These are phyloP conservation scores for Mesochorus sp. DNA, from an alignment of 2,888 invertebrate genomes.

Conservation along the genomic window DNA sequence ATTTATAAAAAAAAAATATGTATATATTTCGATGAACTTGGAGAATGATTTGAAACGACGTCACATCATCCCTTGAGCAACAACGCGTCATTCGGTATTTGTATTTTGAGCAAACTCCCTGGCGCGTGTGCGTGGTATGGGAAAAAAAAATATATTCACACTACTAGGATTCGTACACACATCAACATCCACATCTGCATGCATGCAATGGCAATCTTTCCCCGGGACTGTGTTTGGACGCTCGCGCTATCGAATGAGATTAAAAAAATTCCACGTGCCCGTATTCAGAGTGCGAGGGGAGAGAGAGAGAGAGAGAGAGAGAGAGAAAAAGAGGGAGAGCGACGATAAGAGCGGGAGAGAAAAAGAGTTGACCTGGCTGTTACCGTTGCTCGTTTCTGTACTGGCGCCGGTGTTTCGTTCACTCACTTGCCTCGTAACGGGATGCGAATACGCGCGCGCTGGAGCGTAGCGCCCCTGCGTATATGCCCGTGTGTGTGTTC, in stretches of 20 bases:
- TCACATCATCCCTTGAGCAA: slow-evolving; percentile 27
- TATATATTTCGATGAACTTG: slow-evolving; percentile 1
- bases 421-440: slow-evolving; percentile 63
- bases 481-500: slow-evolving; percentile 45
- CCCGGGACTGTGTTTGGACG: slow-evolving; percentile 46
- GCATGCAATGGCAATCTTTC: slow-evolving; percentile 29
- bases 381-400: slow-evolving; percentile 47
- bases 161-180: too few species aligned
- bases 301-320: neutral
- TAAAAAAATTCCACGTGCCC: slow-evolving; percentile 71
- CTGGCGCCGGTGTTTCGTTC: slow-evolving; percentile 64
- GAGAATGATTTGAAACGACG: slow-evolving; percentile 50
- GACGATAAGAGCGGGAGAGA: neutral
- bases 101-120: slow-evolving; percentile 73
- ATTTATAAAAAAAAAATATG: neutral
- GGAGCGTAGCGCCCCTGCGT: slow-evolving; percentile 54
- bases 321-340: neutral
- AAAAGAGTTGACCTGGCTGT: slow-evolving; percentile 45
- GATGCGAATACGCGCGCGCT: slow-evolving; percentile 59
- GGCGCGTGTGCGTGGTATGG: slow-evolving; percentile 9
- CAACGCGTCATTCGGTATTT: slow-evolving; percentile 69
- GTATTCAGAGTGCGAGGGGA: slow-evolving; percentile 18
- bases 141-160: too few species aligned
- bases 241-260: slow-evolving; percentile 72
- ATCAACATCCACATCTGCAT: slow-evolving; percentile 33